phyloP scores from a whole-genome alignment of 2,113 vertebrate genomes.

The Acanthochromis polyacanthus region DNA sequence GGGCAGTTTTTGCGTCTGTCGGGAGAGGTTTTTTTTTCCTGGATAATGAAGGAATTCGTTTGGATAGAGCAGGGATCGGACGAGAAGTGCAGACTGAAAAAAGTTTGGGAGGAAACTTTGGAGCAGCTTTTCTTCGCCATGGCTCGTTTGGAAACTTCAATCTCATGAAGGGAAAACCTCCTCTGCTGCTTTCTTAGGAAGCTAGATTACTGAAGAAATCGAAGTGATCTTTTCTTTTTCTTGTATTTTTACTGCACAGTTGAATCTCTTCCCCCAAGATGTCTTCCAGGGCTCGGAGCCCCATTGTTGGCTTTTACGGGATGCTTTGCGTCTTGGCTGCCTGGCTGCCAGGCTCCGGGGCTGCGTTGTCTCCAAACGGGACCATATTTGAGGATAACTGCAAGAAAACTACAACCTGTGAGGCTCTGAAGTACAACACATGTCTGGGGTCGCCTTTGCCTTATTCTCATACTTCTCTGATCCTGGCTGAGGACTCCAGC shows the following conservation, averaged over 20 bases:
- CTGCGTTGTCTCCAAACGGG: slow-evolving; percentile 76
- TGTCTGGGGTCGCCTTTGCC: slow-evolving; percentile 93
- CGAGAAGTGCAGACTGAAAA: slow-evolving; percentile 50
- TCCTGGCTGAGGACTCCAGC: slow-evolving; percentile 91
- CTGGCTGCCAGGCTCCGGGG: slow-evolving; percentile 56
- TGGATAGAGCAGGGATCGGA: slow-evolving; percentile 42
- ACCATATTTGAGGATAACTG: slow-evolving; percentile 86
- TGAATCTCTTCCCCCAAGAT: slow-evolving; percentile 78
- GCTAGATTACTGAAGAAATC: background rate
- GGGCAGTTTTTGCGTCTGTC: background rate
- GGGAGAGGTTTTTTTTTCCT: background rate
- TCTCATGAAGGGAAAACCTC: slow-evolving; percentile 18
- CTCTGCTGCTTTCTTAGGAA: background rate
- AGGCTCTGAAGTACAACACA: slow-evolving; percentile 88
- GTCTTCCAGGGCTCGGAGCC: slow-evolving; percentile 79
- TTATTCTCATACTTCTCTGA: slow-evolving; percentile 91
- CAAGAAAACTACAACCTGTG: slow-evolving; percentile 89
- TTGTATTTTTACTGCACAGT: slow-evolving; percentile 19
- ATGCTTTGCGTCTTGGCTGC: slow-evolving; percentile 78
- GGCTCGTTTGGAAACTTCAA: slow-evolving; percentile 51
- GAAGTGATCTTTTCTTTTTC: background rate
- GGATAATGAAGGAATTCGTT: slow-evolving; percentile 60
- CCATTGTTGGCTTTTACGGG: slow-evolving; percentile 82
- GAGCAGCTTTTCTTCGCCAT: slow-evolving; percentile 42
- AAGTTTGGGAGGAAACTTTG: slow-evolving; percentile 65